A percentile compares a stretch with the other conserved stretches of the same genome.
Evolutionary conservation across 2,888 invertebrate genomes (phyloP).

Genomic region (Drosophila subquinaria): DNA sequence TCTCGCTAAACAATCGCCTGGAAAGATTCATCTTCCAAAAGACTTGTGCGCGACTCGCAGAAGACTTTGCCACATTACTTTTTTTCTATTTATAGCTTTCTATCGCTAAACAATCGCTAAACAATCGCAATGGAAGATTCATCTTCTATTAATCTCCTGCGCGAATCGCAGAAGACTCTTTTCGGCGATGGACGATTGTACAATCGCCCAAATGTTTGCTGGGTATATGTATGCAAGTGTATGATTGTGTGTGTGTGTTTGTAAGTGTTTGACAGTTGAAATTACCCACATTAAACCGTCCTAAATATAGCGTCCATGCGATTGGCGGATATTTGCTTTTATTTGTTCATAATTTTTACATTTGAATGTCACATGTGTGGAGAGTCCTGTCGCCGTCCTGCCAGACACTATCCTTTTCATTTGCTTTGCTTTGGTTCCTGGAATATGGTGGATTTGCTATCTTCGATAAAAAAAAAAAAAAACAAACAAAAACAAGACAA

Average conservation of each 20-base stretch:
- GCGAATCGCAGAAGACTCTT: too few relatives aligned
- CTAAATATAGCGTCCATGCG: conserved; percentile 65
- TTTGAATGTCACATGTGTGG: conserved; percentile 2
- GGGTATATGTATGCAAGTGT: conserved; percentile 18
- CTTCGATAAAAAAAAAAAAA: neutral
- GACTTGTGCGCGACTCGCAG: too few relatives aligned
- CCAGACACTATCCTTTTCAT: conserved; percentile 1
- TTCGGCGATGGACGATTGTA: too few relatives aligned
- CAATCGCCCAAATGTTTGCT: too few relatives aligned
- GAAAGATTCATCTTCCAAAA: too few relatives aligned
- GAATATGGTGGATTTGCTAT: conserved; percentile 41
- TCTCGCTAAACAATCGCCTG: too few relatives aligned
- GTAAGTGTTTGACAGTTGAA: conserved; percentile 17
- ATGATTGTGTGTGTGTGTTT: conserved; percentile 15
- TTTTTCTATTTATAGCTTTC: too few relatives aligned
- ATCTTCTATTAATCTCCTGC: too few relatives aligned
- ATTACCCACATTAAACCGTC: conserved; percentile 63
- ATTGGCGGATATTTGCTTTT: conserved; percentile 36
- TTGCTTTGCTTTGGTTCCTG: conserved; percentile 18
- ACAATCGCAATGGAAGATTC: too few relatives aligned
- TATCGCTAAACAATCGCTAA: too few relatives aligned
- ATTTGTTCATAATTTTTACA: conserved; percentile 10
- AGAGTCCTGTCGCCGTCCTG: conserved; percentile 15
- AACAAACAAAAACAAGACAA: conserved; percentile 13
- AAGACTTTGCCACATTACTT: too few relatives aligned